phyloP scores from a whole-genome alignment of 2,888 invertebrate species.

The Acanthosepion lycidas region DNA sequence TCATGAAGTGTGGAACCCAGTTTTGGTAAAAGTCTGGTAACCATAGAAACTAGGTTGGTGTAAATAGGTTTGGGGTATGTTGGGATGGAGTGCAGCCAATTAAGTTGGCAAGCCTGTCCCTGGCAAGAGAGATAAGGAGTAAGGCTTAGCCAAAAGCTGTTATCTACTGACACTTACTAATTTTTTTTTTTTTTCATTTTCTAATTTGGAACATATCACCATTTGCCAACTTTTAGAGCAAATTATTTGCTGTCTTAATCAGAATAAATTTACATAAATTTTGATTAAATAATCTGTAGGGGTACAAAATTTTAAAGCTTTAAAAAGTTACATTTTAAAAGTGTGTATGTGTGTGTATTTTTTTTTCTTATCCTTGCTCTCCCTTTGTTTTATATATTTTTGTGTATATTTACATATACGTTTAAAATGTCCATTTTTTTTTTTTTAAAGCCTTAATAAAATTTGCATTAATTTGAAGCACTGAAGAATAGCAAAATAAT shows the following conservation, averaged over 20 bases:
- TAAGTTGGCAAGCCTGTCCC: not conserved
- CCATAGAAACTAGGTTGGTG: not conserved
- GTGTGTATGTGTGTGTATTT: too few relatives aligned
- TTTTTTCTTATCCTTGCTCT: too few relatives aligned
- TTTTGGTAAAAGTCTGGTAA: constrained; percentile 6
- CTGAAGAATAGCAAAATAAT: too few relatives aligned
- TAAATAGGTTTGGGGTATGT: not conserved
- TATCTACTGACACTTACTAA: not conserved
- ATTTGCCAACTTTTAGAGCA: not conserved
- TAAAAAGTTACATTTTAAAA: too few relatives aligned
- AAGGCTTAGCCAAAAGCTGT: constrained; percentile 33
- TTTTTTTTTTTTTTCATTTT: not conserved
- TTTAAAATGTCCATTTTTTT: too few relatives aligned
- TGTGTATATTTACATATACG: too few relatives aligned
- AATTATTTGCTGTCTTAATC: not conserved
- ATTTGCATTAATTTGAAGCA: too few relatives aligned
- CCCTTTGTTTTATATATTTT: too few relatives aligned
- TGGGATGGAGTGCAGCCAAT: not conserved
- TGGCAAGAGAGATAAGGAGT: not conserved
- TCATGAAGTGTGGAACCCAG: not conserved
- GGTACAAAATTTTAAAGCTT: too few relatives aligned
- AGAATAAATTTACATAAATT: too few relatives aligned
- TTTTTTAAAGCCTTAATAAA: too few relatives aligned
- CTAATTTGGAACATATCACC: not conserved
- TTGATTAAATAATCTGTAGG: too few relatives aligned